Conservation (phyloP, 1,140 invertebrate species). For the Drosophila azteca region DNA sequence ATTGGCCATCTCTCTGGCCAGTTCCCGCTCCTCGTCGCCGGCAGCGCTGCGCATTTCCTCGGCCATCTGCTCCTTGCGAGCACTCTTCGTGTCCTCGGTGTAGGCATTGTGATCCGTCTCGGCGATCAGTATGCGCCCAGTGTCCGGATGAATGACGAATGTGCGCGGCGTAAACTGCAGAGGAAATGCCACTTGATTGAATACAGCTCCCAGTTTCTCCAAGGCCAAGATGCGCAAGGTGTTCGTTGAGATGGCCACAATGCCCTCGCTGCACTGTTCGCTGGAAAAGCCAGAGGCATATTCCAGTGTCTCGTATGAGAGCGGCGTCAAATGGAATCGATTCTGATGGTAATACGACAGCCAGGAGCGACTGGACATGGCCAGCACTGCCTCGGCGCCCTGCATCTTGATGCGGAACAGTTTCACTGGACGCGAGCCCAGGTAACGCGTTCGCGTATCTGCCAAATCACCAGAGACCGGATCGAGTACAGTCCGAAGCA, state of each 20-base stretch:
- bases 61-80: conserved; percentile 91
- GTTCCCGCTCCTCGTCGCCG: conserved; percentile 95
- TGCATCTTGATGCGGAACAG: conserved; percentile 98
- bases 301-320: conserved; percentile 98
- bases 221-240: conserved; percentile 98
- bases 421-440: conserved; percentile 97
- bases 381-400: conserved; percentile 97
- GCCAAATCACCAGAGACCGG: conserved; percentile 98
- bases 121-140: conserved; percentile 95
- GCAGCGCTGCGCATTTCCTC: conserved; percentile 97
- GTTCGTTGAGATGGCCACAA: conserved; percentile 99
- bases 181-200: conserved; percentile 96
- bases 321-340: conserved; percentile 96
- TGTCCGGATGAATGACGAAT: conserved; percentile 96
- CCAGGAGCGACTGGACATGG: conserved; percentile 99
- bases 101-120: conserved; percentile 99
- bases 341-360: conserved; percentile 99
- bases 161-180: conserved; percentile 98
- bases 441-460: conserved; percentile 97
- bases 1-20: conserved; percentile 98
- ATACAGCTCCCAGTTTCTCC: conserved; percentile 99
- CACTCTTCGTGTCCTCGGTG: conserved; percentile 97
- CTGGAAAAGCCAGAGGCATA: conserved; percentile 95
- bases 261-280: conserved; percentile 99
- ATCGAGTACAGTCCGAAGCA: conserved; percentile 97